Evolutionary conservation across 2,797 vertebrate genomes (phyloP).

Genomic region (Centropyge bicolor): DNA sequence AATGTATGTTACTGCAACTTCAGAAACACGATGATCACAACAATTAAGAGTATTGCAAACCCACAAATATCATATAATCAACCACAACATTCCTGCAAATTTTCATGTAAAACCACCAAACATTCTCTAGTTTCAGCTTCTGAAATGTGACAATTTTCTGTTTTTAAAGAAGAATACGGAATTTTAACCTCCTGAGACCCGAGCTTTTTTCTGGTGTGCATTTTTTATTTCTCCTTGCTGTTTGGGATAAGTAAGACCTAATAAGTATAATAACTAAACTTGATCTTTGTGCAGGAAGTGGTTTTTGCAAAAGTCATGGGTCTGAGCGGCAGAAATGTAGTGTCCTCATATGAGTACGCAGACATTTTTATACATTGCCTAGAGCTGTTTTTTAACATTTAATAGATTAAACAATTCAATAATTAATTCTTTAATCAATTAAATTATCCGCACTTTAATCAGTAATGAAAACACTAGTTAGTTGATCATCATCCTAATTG

Average conservation of each 20-base stretch:
- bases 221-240: too few species aligned
- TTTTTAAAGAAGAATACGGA: neutral
- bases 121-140: neutral
- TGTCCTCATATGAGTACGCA: too few species aligned
- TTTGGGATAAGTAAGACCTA: too few species aligned
- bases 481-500: neutral
- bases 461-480: too few species aligned
- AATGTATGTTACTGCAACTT: neutral
- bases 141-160: neutral
- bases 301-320: too few species aligned
- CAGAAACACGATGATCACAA: neutral
- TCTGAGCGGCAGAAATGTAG: too few species aligned
- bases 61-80: neutral
- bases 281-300: too few species aligned
- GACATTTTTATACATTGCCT: neutral
- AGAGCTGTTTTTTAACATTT: neutral
- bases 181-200: too few species aligned
- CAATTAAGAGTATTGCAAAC: neutral
- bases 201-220: too few species aligned
- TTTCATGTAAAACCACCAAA: neutral
- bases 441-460: too few species aligned
- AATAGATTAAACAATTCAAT: neutral
- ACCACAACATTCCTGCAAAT: neutral
- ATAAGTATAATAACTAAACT: too few species aligned
- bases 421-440: neutral